These are phyloP conservation scores for Australoheros scitulus DNA, from an alignment of 2,113 vertebrate species.

Conservation along the genomic window DNA sequence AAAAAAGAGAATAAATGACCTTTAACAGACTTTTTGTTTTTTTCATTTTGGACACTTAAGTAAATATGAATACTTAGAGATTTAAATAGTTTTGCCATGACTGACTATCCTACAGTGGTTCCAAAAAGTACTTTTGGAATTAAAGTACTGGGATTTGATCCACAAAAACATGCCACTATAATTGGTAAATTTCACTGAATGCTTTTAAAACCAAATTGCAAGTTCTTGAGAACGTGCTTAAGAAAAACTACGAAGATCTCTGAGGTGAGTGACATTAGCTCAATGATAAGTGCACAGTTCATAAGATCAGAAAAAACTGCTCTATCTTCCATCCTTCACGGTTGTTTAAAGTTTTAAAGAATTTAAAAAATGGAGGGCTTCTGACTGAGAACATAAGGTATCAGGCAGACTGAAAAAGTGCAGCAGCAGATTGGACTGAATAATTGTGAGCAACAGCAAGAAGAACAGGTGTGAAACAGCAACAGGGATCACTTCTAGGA, in stretches of 20 bases:
- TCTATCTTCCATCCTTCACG: neutral
- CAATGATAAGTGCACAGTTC: neutral
- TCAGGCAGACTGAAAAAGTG: neutral
- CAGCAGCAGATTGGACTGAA: neutral
- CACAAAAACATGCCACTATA: no score
- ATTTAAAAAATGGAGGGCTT: neutral
- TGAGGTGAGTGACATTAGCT: neutral
- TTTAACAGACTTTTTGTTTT: neutral
- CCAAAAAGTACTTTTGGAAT: neutral
- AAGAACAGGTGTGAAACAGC: conserved; percentile 3
- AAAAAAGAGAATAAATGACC: neutral
- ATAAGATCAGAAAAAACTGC: neutral
- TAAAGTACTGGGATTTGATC: no score
- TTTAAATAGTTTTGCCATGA: neutral
- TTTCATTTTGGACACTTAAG: neutral
- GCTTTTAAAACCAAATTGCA: no score
- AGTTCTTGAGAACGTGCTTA: neutral
- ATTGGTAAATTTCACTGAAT: no score
- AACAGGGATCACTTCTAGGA: neutral
- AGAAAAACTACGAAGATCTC: neutral
- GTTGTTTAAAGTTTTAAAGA: neutral
- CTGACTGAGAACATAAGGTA: neutral
- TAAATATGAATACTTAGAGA: neutral
- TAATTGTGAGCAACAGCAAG: neutral
- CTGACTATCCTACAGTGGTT: neutral